A percentile compares a stretch with the other conserved stretches of the same genome.
Evolutionary conservation across 2,113 vertebrate genomes (phyloP).

Genomic region (Climacteris rufus): DNA sequence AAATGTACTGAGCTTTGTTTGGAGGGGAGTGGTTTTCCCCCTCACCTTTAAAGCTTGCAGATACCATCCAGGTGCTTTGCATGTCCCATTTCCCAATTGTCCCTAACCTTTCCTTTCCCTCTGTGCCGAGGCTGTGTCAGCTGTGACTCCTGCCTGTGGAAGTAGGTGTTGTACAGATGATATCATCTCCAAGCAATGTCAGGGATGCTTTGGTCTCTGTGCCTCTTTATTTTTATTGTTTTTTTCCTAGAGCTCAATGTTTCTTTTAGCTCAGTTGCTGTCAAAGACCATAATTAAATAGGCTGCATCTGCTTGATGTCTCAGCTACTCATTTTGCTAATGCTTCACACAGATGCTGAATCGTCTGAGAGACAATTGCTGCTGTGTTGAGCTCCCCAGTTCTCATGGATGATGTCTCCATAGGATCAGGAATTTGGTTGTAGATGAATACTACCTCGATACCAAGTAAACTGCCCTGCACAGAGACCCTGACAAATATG

Average conservation of each 20-base stretch:
- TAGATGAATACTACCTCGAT: accelerated
- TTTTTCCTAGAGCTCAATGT: background rate
- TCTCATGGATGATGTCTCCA: background rate
- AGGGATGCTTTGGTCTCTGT: background rate
- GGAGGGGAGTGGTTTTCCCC: background rate
- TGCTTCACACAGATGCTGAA: background rate
- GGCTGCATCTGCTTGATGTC: conserved; percentile 15
- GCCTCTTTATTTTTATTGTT: background rate
- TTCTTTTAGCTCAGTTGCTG: conserved; percentile 2
- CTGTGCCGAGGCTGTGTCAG: background rate
- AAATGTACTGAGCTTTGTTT: background rate
- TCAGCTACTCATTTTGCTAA: conserved; percentile 20
- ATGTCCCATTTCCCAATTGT: background rate
- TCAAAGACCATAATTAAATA: conserved; percentile 8
- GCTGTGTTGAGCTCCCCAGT: background rate
- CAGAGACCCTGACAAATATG: background rate
- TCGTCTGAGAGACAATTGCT: background rate
- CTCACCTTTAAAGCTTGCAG: background rate
- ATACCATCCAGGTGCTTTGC: background rate
- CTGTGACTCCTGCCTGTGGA: background rate
- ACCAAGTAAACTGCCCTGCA: background rate
- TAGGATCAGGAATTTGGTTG: background rate
- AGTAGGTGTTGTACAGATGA: background rate
- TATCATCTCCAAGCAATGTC: background rate
- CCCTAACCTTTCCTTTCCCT: background rate